Conservation (phyloP, 2,888 invertebrate genomes). For the Zele albiditarsus region DNA sequence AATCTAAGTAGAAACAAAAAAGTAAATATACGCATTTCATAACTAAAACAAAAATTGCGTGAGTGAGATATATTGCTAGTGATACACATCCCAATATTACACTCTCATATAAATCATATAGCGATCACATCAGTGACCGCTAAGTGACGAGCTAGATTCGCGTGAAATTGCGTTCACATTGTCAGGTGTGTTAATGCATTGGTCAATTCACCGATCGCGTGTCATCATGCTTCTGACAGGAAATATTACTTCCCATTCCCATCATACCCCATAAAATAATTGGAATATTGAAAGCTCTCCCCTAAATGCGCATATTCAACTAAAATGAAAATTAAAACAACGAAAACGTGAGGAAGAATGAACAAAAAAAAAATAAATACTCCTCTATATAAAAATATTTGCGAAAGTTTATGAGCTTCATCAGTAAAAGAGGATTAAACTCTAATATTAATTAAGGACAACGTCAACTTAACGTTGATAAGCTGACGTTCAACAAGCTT, state of each 20-base stretch:
- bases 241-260: constrained; percentile 37
- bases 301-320: not conserved
- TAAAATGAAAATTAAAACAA: not conserved
- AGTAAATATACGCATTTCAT: too few relatives aligned
- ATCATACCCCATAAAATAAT: not conserved
- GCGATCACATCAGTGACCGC: constrained; percentile 48
- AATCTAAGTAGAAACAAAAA: too few relatives aligned
- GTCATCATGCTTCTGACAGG: constrained; percentile 19
- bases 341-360: not conserved
- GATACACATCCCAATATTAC: too few relatives aligned
- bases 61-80: too few relatives aligned
- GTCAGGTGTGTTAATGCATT: constrained; percentile 47
- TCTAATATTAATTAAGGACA: not conserved
- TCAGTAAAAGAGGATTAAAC: not conserved
- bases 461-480: not conserved
- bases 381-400: not conserved
- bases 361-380: not conserved
- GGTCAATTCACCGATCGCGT: constrained; percentile 43
- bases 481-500: not conserved
- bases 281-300: not conserved
- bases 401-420: not conserved
- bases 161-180: constrained; percentile 54
- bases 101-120: too few relatives aligned
- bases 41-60: too few relatives aligned
- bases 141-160: constrained; percentile 59